Evolutionary conservation across 2,888 invertebrate species (phyloP), one percentile per base, ranked within the genome.

Genomic region (Drosophila aldrichi): DNA sequence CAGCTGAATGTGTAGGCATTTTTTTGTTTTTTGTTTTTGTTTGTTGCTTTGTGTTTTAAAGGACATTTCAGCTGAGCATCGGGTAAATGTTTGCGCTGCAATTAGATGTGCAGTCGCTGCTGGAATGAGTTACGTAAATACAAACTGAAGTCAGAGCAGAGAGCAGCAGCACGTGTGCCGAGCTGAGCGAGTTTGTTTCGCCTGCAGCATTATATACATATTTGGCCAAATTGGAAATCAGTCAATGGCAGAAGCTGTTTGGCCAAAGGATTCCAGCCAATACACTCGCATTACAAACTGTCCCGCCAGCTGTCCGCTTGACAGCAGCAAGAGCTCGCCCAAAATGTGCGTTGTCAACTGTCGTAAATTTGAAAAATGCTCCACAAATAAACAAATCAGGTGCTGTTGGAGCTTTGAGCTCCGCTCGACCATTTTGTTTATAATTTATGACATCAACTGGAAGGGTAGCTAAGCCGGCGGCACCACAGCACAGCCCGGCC

Each of bases 361-460:
- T 65, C 65, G 71, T 69, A 66, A 80, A 75, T 78, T 67, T 81
- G 74, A 80, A 73, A 74, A 80, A 84, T 74, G 67, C 58, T 64
- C 70, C 72, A 64, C 75, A 81, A 85, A 84, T 85, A 84, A 85
- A 83, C 85, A 85, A 84, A 83, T 83, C 83, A 84, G 85, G 67
- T 85, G 82, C 81, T 65, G 64, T 57, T 46, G 25, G 43, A 49
- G 65, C 41, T n/a, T 63, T 46, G 34, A 48, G 60, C 55, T 59
- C 36, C 41, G 25, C 66, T 74, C 67, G 66, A 67, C 70, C 79
- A 78, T 75, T 81, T 56, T 77, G 69, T 70, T 76, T 60, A 71
- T 81, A 80, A 80, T 81, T 81, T 78, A 85, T 78, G 83, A 68
- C 64, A 70, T 64, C 46, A 60, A 51, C 58, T 65, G 78, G 70